Base-by-base conservation (phyloP, 1,140 invertebrate genomes). In the Melanaphis sacchari region DNA sequence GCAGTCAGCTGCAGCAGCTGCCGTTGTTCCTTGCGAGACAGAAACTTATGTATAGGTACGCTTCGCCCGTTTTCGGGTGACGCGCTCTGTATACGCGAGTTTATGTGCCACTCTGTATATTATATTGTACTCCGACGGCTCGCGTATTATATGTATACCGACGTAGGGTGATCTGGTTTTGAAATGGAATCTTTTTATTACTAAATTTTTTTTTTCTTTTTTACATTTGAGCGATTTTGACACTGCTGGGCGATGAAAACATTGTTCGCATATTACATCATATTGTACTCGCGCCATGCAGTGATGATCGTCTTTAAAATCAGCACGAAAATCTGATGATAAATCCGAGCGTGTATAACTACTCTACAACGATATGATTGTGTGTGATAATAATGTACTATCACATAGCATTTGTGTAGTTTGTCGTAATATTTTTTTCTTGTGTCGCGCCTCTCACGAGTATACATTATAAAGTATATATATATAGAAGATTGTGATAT, bases 401-500 rank as follows among this genome's bases (percentile, higher is more conserved):
- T 84, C 22, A 40, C 38, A 41, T 40, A 84, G 40, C 41, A 41
- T 84, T 26, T 11, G 24, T 84, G 24, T 40, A 40, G 8, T 84
- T 26, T 26, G 40, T 26, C 82, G 2, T 8, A 40, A 84, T 26
- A 40, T 38, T 84, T 40, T 26, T 49, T 24, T 84, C 24, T 84
- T 41, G 40, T 40, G 82, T 41, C 22, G 40, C 59, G 59, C 22
- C 9, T 41, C 38, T 40, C 38, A 40, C 38, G 22, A 40, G 22
- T 84, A 41, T 41, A 85, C 7, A 41, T 18, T n/a, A n/a, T 76
- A 76, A n/a, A n/a, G 46, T 59, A 59, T 31, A n/a, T n/a, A 66
- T 66, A n/a, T n/a, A 49, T 76, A 76, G 59, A n/a, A 76, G 59
- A 76, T 76, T 76, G 36, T 76, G 59, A 76, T 76, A 76, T 76